phyloP scores from a whole-genome alignment of 2,113 vertebrate species.

The Dissostichus mawsoni region DNA sequence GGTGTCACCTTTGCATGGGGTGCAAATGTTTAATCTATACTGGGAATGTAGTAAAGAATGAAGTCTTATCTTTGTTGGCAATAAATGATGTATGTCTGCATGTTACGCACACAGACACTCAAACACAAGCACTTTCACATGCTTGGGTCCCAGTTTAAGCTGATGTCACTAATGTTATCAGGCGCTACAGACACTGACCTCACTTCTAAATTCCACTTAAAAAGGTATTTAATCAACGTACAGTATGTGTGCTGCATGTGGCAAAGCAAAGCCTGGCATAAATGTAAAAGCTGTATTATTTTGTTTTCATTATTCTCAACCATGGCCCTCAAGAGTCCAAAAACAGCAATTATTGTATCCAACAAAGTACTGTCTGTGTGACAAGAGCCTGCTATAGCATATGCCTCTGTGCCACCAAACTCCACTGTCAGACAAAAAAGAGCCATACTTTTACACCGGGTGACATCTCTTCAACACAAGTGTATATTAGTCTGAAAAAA shows the following conservation, averaged over 20 bases:
- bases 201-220: conserved; percentile 5
- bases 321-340: not conserved
- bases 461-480: conserved; percentile 19
- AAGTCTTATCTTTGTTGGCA: not conserved
- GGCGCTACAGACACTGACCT: conserved; percentile 36
- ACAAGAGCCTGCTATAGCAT: not conserved
- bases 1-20: not conserved
- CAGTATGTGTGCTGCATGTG: not conserved
- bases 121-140: conserved; percentile 24
- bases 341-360: not conserved
- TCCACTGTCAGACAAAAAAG: conserved; percentile 4
- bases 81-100: not conserved
- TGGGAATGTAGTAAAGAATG: not conserved
- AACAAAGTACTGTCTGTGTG: not conserved
- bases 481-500: conserved; percentile 31
- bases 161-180: conserved; percentile 47
- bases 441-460: conserved; percentile 14
- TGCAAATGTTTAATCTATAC: not conserved
- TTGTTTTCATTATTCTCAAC: not conserved
- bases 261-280: conserved; percentile 3
- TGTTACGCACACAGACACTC: not conserved
- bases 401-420: not conserved
- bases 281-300: conserved; percentile 12
- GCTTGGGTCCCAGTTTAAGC: conserved; percentile 44
- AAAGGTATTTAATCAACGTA: not conserved